These are phyloP conservation scores for Chelon labrosus DNA, from an alignment of 2,797 vertebrate species.

Conservation along the genomic window DNA sequence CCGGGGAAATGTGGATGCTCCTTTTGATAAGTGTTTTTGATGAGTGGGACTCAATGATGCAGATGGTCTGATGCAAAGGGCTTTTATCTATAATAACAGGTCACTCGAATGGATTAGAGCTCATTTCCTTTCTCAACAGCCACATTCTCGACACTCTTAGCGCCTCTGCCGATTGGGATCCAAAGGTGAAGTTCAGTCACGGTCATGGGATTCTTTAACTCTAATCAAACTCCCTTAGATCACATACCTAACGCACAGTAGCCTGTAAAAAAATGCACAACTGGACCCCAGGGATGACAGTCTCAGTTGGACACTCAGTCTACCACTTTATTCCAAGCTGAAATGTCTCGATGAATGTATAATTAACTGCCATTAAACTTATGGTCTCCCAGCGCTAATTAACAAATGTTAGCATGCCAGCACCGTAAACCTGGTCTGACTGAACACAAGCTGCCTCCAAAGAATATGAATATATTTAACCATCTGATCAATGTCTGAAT, in stretches of 20 bases:
- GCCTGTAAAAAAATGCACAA: background rate
- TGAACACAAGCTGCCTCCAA: background rate
- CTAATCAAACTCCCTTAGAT: slow-evolving; percentile 17
- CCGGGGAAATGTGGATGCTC: slow-evolving; percentile 22
- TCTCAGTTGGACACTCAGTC: background rate
- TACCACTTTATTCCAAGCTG: background rate
- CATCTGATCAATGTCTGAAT: too few species aligned
- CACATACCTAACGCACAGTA: background rate
- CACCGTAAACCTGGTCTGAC: background rate
- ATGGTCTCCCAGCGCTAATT: background rate
- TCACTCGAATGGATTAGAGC: slow-evolving; percentile 57
- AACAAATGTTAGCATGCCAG: background rate
- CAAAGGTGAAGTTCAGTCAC: slow-evolving; percentile 43
- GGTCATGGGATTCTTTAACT: slow-evolving; percentile 13
- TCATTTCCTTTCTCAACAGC: slow-evolving; percentile 48
- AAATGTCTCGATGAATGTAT: background rate
- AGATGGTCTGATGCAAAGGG: slow-evolving; percentile 58
- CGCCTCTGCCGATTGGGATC: slow-evolving; percentile 43
- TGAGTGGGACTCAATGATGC: slow-evolving; percentile 43
- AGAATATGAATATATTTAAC: too few species aligned
- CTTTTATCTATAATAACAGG: slow-evolving; percentile 69
- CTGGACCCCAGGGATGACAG: background rate
- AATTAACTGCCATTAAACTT: background rate
- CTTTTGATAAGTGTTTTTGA: slow-evolving; percentile 55
- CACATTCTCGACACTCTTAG: background rate